These are phyloP conservation scores for Fragum whitleyi DNA, from an alignment of 2,888 invertebrate genomes.

Conservation along the genomic window DNA sequence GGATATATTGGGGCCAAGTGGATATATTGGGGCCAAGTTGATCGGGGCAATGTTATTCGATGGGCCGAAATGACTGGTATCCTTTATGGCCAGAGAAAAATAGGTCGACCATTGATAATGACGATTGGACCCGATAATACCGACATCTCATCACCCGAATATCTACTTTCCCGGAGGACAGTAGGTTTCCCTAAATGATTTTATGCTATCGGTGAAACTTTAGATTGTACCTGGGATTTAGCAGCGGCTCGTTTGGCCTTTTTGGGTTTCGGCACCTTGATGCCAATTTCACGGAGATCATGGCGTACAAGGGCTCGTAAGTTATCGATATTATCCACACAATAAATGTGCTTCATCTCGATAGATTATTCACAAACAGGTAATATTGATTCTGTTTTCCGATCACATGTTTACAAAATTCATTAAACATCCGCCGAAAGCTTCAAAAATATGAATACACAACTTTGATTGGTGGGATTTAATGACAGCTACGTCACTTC, in stretches of 20 bases:
- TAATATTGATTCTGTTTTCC: background rate
- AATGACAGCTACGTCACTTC: constrained; percentile 42
- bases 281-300: constrained; percentile 81
- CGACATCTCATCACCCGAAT: too few relatives aligned
- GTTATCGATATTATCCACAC: constrained; percentile 76
- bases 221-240: too few relatives aligned
- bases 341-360: constrained; percentile 75
- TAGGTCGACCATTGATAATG: too few relatives aligned
- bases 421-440: constrained; percentile 27
- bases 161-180: too few relatives aligned
- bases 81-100: too few relatives aligned
- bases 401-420: constrained; percentile 15
- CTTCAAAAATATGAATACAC: constrained; percentile 74
- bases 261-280: constrained; percentile 81
- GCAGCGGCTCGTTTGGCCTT: constrained; percentile 72
- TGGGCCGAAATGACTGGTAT: too few relatives aligned
- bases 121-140: too few relatives aligned
- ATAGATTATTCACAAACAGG: constrained; percentile 15
- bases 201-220: too few relatives aligned
- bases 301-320: constrained; percentile 76
- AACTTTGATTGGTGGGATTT: constrained; percentile 71
- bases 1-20: too few relatives aligned
- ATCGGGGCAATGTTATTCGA: too few relatives aligned
- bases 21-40: too few relatives aligned
- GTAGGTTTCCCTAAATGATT: too few relatives aligned